These are phyloP conservation scores for Peromyscus polionotus DNA, from an alignment of 2,113 vertebrate genomes.

Conservation along the genomic window DNA sequence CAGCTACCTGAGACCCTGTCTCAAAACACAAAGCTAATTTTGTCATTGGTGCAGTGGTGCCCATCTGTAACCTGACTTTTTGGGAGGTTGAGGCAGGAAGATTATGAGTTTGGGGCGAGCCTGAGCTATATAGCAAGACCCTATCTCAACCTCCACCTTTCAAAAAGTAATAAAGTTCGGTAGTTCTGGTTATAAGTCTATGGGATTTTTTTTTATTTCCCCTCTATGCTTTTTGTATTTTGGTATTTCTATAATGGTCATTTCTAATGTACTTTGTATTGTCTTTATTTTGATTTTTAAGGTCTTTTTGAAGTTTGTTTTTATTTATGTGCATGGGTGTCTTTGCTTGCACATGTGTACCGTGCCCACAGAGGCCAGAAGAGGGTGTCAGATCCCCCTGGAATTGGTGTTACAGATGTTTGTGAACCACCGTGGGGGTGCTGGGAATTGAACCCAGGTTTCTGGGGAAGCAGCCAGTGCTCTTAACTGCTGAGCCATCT, in stretches of 20 bases:
- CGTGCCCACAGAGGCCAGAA: not conserved
- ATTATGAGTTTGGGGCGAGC: not conserved
- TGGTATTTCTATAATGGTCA: not conserved
- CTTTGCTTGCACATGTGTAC: not conserved
- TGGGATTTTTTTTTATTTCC: conserved; percentile 1
- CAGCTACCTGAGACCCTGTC: not conserved
- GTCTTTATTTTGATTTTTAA: conserved; percentile 32
- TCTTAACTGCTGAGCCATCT: not conserved
- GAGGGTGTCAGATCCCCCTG: too few relatives aligned
- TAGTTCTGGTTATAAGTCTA: not conserved
- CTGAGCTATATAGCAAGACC: not conserved
- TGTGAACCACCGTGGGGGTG: not conserved
- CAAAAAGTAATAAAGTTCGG: not conserved
- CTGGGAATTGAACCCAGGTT: not conserved
- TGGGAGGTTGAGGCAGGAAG: not conserved
- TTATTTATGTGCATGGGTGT: not conserved
- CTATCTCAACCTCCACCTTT: not conserved
- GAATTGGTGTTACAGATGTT: not conserved
- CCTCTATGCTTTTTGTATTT: conserved; percentile 18
- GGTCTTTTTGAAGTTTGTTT: not conserved
- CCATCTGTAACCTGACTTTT: not conserved
- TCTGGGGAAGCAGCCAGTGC: not conserved
- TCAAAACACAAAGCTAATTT: not conserved
- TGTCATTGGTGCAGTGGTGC: not conserved
- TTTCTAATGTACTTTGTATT: conserved; percentile 31